phyloP scores from a whole-genome alignment of 2,113 vertebrate genomes.

The Amphilophus citrinellus region DNA sequence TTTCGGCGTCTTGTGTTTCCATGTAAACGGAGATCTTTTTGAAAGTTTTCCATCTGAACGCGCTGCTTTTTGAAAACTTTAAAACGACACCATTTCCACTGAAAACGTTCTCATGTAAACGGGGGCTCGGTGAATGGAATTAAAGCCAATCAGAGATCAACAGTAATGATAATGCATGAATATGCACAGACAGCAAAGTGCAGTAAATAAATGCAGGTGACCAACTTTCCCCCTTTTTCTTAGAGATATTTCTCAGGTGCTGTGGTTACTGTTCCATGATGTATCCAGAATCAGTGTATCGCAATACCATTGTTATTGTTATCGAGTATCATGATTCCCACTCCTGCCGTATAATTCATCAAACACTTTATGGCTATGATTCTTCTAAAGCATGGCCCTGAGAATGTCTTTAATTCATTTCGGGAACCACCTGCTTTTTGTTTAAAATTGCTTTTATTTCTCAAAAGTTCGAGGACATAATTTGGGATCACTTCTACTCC shows the following conservation, averaged over 20 bases:
- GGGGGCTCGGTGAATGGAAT: no score
- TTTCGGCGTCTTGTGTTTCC: no score
- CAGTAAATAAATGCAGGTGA: not conserved
- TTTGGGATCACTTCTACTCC: not conserved
- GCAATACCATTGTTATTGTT: not conserved
- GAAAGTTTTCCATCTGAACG: no score
- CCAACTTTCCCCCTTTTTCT: not conserved
- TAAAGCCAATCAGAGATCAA: not conserved
- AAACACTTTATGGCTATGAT: constrained; percentile 24
- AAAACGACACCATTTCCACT: no score
- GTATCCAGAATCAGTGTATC: not conserved
- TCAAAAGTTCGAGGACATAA: not conserved
- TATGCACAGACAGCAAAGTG: no score
- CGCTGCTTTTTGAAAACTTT: no score
- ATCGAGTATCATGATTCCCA: not conserved
- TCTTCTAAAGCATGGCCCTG: not conserved
- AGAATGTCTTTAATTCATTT: not conserved
- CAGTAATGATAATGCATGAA: not conserved
- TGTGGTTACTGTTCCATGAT: rapidly evolving
- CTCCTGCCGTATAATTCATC: constrained; percentile 19
- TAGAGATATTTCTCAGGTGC: not conserved
- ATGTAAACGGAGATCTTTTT: no score
- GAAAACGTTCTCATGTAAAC: no score
- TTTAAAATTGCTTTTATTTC: no score
- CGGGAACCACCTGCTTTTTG: not conserved